Evolutionary conservation across 1,140 invertebrate species (phyloP).

Genomic region (Apis laboriosa): DNA sequence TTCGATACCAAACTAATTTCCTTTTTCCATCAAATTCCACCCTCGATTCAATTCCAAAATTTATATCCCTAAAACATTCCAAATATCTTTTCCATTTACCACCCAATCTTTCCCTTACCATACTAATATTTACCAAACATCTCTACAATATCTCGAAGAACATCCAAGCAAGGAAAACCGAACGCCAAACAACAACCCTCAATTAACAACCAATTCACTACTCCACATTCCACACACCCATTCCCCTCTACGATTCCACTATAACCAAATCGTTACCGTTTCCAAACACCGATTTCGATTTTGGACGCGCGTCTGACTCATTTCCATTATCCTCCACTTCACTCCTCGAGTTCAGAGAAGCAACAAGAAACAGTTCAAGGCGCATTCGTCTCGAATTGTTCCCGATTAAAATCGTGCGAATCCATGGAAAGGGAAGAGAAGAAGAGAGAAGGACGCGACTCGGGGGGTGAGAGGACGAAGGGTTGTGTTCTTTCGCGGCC

Average conservation of each 20-base stretch:
- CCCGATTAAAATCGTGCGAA: slow-evolving; percentile 26
- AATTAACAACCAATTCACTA: neutral
- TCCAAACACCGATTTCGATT: neutral
- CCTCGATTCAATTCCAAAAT: neutral
- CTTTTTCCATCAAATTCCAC: neutral
- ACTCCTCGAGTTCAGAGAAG: neutral
- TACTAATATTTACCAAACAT: neutral
- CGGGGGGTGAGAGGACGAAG: neutral
- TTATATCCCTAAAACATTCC: neutral
- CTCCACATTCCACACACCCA: neutral
- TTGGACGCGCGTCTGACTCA: neutral
- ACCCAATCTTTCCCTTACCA: too few relatives aligned
- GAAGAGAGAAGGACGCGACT: neutral
- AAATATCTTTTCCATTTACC: neutral
- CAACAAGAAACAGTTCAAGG: neutral
- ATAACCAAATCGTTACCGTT: neutral
- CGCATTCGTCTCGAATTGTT: neutral
- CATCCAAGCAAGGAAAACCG: neutral
- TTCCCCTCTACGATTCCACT: neutral
- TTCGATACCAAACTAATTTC: neutral
- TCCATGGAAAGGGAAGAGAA: neutral
- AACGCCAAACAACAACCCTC: neutral
- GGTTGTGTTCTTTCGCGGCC: neutral
- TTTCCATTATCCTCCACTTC: neutral
- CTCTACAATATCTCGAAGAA: too few relatives aligned